Evolutionary conservation across 2,888 invertebrate genomes (phyloP).

Genomic region (Netelia melanura): DNA sequence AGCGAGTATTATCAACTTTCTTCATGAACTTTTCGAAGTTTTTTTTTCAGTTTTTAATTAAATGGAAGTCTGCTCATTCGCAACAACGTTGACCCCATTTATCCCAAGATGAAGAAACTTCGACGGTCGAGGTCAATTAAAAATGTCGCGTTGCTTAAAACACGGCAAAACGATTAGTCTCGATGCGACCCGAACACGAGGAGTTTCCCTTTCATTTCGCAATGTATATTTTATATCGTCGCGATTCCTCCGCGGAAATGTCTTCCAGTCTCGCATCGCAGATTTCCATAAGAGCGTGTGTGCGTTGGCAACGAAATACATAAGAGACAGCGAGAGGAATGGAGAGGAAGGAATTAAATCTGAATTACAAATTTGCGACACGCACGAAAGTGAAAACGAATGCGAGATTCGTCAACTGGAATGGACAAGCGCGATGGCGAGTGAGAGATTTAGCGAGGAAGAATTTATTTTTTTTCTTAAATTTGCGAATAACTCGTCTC

Average conservation of each 20-base stretch:
- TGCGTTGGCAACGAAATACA: not conserved
- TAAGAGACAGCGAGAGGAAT: slow-evolving; percentile 11
- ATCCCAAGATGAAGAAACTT: too few species aligned
- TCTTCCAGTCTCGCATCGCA: slow-evolving; percentile 48
- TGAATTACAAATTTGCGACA: slow-evolving; percentile 55
- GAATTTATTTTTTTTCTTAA: not conserved
- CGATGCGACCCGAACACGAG: slow-evolving; percentile 6
- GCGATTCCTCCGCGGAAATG: slow-evolving; percentile 30
- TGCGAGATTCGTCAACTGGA: slow-evolving; percentile 15
- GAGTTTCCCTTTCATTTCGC: slow-evolving; percentile 51
- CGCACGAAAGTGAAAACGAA: slow-evolving; percentile 56
- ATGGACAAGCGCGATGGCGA: slow-evolving; percentile 27
- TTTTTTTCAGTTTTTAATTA: not conserved
- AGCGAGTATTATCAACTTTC: not conserved
- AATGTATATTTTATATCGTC: slow-evolving; percentile 29
- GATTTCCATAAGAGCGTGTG: slow-evolving; percentile 30
- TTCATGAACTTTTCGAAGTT: not conserved
- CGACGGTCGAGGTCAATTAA: not conserved
- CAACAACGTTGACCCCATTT: not conserved
- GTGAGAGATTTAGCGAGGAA: not conserved
- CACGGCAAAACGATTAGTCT: slow-evolving; percentile 53
- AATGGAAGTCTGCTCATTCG: too few species aligned
- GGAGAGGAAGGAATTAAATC: slow-evolving; percentile 48
- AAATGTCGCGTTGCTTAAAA: slow-evolving; percentile 11
- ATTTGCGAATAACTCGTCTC: not conserved